A percentile compares a stretch with the other conserved stretches of the same genome.
These are phyloP conservation scores for Aptenodytes forsteri DNA, from an alignment of 2,113 vertebrate genomes.

Conservation along the genomic window DNA sequence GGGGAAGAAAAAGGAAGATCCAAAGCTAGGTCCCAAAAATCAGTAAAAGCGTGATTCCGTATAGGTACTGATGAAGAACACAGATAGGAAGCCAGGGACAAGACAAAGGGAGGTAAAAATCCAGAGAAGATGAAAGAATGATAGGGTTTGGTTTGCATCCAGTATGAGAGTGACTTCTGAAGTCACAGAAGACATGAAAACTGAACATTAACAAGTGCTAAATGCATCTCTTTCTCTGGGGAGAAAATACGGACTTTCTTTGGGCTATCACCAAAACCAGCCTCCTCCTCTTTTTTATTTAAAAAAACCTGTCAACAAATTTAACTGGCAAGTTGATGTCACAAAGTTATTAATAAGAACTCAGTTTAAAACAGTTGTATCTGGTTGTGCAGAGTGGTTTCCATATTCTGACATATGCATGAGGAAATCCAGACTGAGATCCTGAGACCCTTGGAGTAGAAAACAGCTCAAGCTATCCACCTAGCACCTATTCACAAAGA, in stretches of 20 bases:
- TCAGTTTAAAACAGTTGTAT: not conserved
- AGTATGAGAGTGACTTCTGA: not conserved
- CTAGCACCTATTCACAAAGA: not conserved
- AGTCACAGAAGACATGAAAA: not conserved
- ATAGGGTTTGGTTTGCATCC: not conserved
- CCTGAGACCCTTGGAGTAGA: not conserved
- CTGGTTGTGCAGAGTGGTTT: not conserved
- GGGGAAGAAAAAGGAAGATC: not conserved
- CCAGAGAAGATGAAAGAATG: not conserved
- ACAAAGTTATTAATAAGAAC: not conserved
- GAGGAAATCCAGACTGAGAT: not conserved
- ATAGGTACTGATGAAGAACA: not conserved
- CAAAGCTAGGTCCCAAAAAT: not conserved
- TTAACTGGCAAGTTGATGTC: not conserved
- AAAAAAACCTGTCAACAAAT: not conserved
- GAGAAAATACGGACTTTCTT: not conserved
- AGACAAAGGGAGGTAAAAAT: not conserved
- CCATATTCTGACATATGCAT: not conserved
- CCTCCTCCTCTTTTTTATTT: not conserved
- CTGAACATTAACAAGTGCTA: not conserved
- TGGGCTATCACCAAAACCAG: not conserved
- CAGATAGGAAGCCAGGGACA: not conserved
- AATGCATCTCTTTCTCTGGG: not conserved
- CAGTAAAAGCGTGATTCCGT: not conserved
- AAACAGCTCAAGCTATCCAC: not conserved